phyloP scores from a whole-genome alignment of 2,888 invertebrate species.

The Brachypalpus laphriformis region DNA sequence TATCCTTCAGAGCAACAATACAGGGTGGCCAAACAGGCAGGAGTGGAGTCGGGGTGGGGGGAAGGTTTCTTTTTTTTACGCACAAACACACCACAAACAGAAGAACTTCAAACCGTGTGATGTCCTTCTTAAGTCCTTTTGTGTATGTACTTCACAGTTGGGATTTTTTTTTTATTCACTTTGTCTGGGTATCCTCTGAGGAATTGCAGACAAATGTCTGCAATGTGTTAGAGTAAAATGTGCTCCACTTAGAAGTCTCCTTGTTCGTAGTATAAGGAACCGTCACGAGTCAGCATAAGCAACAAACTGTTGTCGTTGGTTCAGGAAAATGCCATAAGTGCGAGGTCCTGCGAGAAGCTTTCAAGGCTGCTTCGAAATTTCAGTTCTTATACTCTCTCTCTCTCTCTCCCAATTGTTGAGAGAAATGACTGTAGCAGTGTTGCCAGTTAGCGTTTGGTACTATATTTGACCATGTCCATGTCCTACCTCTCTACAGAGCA shows the following conservation, averaged over 20 bases:
- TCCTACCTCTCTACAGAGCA: slow-evolving; percentile 24
- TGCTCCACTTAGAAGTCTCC: slow-evolving; percentile 5
- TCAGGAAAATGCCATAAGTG: slow-evolving; percentile 43
- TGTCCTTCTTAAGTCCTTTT: not conserved
- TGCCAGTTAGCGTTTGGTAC: slow-evolving; percentile 2
- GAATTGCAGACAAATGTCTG: slow-evolving; percentile 13
- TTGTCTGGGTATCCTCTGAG: slow-evolving; percentile 17
- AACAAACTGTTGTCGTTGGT: slow-evolving; percentile 82
- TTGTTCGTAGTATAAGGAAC: slow-evolving; percentile 75
- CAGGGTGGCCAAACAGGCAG: not conserved
- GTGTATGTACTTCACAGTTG: not conserved
- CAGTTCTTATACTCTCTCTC: not conserved
- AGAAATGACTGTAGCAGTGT: slow-evolving; percentile 18
- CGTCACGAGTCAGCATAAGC: slow-evolving; percentile 79
- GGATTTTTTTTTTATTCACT: not conserved
- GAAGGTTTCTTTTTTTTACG: slow-evolving; percentile 3
- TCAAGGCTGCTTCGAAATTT: slow-evolving; percentile 31
- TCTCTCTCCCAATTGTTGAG: not conserved
- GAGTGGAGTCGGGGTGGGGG: not conserved
- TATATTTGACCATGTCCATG: slow-evolving; percentile 2
- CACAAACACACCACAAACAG: slow-evolving; percentile 5
- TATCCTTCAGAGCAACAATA: slow-evolving; percentile 50
- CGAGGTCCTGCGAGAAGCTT: slow-evolving; percentile 51
- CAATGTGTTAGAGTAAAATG: not conserved
- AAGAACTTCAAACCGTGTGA: not conserved